These are phyloP conservation scores for Trachythela sp. DNA, from an alignment of 64 coral and sea anemone genomes.

Conservation along the genomic window DNA sequence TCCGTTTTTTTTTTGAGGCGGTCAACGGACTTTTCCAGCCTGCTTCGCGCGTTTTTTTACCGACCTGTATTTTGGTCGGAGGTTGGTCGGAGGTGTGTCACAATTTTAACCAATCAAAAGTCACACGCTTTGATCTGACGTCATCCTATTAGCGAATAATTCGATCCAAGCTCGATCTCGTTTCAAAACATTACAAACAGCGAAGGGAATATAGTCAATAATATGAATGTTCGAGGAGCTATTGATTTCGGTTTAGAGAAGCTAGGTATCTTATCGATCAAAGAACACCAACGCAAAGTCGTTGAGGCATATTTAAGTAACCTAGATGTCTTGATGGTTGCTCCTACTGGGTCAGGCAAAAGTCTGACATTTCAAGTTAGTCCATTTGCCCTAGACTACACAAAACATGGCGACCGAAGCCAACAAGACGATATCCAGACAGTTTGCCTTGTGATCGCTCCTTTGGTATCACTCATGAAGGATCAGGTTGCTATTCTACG, in stretches of 20 bases:
- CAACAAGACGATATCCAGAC: constrained; percentile 21
- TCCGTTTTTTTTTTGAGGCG: no score
- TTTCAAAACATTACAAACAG: no score
- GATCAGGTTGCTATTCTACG: constrained; percentile 16
- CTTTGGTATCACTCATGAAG: constrained; percentile 17
- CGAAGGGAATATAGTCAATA: background rate
- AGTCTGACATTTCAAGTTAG: constrained; percentile 3
- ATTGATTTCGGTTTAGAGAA: background rate
- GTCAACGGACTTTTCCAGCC: no score
- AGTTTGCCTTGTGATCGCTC: constrained; percentile 15
- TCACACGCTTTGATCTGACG: no score
- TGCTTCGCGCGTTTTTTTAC: no score
- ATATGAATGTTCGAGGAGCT: background rate
- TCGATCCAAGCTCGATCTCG: no score
- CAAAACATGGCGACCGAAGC: constrained; percentile 7
- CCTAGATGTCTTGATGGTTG: background rate
- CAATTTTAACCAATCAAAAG: no score
- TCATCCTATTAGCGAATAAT: no score
- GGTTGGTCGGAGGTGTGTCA: no score
- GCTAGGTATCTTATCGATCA: constrained; percentile 2
- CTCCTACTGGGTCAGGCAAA: constrained; percentile 13
- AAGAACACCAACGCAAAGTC: constrained; percentile 3
- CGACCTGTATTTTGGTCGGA: no score
- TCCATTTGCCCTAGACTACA: background rate
- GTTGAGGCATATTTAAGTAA: constrained; percentile 14